Evolutionary conservation across 2,113 vertebrate genomes (phyloP).

Genomic region (Gallinago undulata): DNA sequence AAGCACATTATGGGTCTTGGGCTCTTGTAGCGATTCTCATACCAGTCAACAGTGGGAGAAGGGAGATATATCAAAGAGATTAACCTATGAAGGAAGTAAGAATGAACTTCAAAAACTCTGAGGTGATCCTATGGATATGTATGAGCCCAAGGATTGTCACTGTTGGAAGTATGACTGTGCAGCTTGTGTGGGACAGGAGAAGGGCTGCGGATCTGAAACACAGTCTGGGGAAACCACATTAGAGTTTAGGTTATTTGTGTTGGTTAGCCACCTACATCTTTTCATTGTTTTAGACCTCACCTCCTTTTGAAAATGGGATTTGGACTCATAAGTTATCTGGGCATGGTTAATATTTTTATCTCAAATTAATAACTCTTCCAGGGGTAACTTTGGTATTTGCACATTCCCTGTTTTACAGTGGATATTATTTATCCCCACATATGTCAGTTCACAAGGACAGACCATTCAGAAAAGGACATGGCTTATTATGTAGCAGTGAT

Average conservation of each 20-base stretch:
- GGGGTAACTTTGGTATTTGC: neutral
- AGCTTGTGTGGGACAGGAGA: neutral
- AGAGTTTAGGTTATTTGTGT: neutral
- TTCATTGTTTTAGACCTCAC: neutral
- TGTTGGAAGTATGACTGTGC: neutral
- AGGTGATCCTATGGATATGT: neutral
- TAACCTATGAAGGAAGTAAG: neutral
- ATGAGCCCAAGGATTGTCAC: neutral
- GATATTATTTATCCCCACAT: constrained; percentile 3
- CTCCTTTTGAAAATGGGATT: constrained; percentile 18
- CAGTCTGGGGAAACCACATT: neutral
- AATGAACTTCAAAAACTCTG: neutral
- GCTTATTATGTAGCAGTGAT: constrained; percentile 15
- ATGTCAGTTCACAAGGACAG: constrained; percentile 30
- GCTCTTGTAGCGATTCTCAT: neutral
- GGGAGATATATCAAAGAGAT: neutral
- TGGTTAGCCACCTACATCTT: neutral
- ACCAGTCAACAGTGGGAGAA: neutral
- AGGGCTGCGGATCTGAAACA: neutral
- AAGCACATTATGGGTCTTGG: neutral
- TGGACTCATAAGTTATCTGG: neutral
- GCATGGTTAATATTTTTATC: neutral
- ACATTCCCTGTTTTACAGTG: constrained; percentile 14
- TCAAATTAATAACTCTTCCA: neutral
- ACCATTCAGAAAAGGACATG: neutral